Evolutionary conservation across 2,797 vertebrate species (phyloP).

Genomic region (Pseudotriccus pelzelni): DNA sequence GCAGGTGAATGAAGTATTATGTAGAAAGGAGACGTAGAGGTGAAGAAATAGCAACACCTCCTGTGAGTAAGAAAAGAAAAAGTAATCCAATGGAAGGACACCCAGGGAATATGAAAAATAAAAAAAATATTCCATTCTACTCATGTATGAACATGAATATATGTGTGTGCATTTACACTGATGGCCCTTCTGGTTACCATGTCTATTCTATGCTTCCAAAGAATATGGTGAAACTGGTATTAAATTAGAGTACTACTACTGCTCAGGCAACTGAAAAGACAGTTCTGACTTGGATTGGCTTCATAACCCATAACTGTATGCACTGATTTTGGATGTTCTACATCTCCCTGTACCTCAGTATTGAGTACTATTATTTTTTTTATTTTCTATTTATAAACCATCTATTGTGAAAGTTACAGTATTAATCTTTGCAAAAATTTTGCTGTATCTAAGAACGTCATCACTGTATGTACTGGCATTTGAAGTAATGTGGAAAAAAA

Average conservation of each 20-base stretch:
- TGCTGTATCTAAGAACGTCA: not conserved
- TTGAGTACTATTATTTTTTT: not conserved
- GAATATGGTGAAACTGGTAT: not conserved
- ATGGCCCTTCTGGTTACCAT: not conserved
- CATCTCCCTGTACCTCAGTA: not conserved
- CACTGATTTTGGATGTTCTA: not conserved
- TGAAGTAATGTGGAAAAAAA: not conserved
- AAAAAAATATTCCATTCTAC: not conserved
- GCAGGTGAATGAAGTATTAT: not conserved
- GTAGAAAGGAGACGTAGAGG: not conserved
- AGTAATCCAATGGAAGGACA: not conserved
- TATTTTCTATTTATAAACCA: not conserved
- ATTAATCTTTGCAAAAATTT: not conserved
- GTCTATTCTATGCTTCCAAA: not conserved
- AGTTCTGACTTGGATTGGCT: not conserved
- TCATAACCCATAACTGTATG: not conserved
- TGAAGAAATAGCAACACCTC: not conserved
- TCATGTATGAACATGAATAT: not conserved
- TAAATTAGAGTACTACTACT: not conserved
- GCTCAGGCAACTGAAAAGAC: not conserved
- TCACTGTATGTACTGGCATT: not conserved
- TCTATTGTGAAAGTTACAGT: not conserved
- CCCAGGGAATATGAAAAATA: not conserved
- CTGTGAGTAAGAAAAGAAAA: not conserved
- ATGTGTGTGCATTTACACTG: not conserved